A percentile compares a stretch with the other conserved stretches of the same genome.
These are phyloP conservation scores for Rhinichthys osculus DNA, from an alignment of 2,797 vertebrate species.

Conservation along the genomic window DNA sequence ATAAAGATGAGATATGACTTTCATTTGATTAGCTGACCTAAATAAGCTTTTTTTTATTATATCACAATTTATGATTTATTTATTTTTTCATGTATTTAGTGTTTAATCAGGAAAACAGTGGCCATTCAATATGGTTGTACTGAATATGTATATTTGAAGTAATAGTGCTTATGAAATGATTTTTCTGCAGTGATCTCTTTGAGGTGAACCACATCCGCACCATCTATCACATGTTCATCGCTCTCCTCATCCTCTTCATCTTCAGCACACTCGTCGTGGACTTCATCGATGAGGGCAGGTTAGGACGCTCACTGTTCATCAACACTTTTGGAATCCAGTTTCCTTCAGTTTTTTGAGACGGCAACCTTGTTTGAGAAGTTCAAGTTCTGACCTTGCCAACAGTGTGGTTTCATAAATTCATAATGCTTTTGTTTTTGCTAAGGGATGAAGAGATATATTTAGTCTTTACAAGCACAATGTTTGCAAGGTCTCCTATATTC, in stretches of 20 bases:
- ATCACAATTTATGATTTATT: neutral
- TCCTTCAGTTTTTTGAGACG: neutral
- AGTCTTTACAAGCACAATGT: neutral
- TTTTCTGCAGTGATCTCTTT: slow-evolving; percentile 88
- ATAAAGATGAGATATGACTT: neutral
- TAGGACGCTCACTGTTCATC: slow-evolving; percentile 60
- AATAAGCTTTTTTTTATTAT: neutral
- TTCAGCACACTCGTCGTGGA: slow-evolving; percentile 93
- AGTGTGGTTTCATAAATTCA: neutral
- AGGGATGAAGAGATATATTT: neutral
- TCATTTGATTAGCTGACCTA: neutral
- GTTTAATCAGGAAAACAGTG: neutral
- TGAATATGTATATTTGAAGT: neutral
- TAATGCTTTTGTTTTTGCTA: neutral
- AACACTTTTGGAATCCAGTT: neutral
- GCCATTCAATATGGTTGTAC: neutral
- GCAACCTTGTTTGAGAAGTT: neutral
- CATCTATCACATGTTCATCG: slow-evolving; percentile 99
- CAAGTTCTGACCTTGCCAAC: neutral
- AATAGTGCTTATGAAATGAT: neutral
- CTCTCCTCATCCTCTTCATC: slow-evolving; percentile 94
- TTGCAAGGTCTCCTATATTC: neutral
- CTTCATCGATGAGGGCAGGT: slow-evolving; percentile 97
- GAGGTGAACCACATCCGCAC: slow-evolving; percentile 98
- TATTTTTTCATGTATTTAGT: neutral